phyloP scores from a whole-genome alignment of 2,797 vertebrate genomes.

The Propithecus perrieri region DNA sequence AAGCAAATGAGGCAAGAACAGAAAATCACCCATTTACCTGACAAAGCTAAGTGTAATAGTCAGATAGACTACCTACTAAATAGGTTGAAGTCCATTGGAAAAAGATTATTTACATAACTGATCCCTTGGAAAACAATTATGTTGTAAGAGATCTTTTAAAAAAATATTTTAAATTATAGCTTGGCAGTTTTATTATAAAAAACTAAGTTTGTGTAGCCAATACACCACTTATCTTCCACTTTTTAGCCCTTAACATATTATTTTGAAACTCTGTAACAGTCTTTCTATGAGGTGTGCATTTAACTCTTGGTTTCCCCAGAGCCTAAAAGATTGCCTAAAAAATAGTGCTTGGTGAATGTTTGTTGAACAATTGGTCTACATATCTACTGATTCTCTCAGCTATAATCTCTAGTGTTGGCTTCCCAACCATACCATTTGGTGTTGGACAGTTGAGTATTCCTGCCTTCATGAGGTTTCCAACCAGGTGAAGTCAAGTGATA shows the following conservation, averaged over 20 bases:
- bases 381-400: neutral
- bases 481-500: neutral
- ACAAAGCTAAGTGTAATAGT: constrained; percentile 30
- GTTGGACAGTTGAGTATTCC: neutral
- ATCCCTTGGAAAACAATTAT: constrained; percentile 42
- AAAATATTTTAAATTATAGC: constrained; percentile 49
- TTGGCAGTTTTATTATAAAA: constrained; percentile 39
- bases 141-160: neutral
- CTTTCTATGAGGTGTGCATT: neutral
- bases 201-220: neutral
- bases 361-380: neutral
- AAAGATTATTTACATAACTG: constrained; percentile 44
- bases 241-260: neutral
- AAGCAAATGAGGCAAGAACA: constrained; percentile 64
- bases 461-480: neutral
- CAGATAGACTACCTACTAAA: neutral
- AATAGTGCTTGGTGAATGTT: neutral
- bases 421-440: neutral
- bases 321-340: neutral
- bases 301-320: neutral
- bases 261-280: neutral
- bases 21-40: constrained; percentile 35
- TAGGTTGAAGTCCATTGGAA: constrained; percentile 26
- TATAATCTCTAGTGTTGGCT: neutral
- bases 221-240: neutral